phyloP scores from a whole-genome alignment of 2,888 invertebrate species.

The Myopa tessellatipennis region DNA sequence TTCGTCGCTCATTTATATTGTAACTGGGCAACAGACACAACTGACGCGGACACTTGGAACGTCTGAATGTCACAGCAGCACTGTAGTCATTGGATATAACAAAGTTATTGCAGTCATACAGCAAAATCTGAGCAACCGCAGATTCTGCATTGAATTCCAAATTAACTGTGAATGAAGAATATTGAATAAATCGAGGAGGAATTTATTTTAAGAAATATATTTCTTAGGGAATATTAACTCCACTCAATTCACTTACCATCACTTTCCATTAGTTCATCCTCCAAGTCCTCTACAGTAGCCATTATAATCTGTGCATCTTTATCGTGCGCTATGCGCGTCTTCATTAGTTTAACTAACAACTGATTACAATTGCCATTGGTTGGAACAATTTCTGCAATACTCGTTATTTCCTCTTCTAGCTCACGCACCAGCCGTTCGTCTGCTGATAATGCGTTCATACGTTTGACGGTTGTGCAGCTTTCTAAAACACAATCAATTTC shows the following conservation, averaged over 20 bases:
- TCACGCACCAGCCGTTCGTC: slow-evolving; percentile 24
- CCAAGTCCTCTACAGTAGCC: slow-evolving; percentile 57
- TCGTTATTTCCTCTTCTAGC: slow-evolving; percentile 55
- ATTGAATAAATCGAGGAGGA: background rate
- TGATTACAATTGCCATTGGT: slow-evolving; percentile 76
- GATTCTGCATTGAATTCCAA: slow-evolving; percentile 53
- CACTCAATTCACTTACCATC: slow-evolving; percentile 40
- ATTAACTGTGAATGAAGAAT: slow-evolving; percentile 42
- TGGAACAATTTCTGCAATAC: slow-evolving; percentile 73
- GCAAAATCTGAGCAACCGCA: slow-evolving; percentile 60
- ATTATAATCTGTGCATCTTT: slow-evolving; percentile 58
- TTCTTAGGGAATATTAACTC: too few relatives aligned
- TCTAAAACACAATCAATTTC: slow-evolving; percentile 62
- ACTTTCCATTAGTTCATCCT: slow-evolving; percentile 54
- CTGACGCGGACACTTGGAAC: slow-evolving; percentile 77
- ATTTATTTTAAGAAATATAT: too few relatives aligned
- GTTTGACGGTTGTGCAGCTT: slow-evolving; percentile 61
- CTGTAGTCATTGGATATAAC: slow-evolving; percentile 62
- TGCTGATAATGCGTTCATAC: slow-evolving; percentile 57
- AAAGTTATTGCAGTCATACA: slow-evolving; percentile 59
- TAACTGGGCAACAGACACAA: slow-evolving; percentile 74
- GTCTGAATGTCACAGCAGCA: slow-evolving; percentile 71
- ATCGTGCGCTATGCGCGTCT: slow-evolving; percentile 53
- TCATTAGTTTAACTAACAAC: slow-evolving; percentile 71
- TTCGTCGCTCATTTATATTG: slow-evolving; percentile 41